Percentiles rank a stretch among this genome's conserved stretches.
phyloP scores from a whole-genome alignment of 2,888 invertebrate genomes.

The Caenorhabditis auriculariae region DNA sequence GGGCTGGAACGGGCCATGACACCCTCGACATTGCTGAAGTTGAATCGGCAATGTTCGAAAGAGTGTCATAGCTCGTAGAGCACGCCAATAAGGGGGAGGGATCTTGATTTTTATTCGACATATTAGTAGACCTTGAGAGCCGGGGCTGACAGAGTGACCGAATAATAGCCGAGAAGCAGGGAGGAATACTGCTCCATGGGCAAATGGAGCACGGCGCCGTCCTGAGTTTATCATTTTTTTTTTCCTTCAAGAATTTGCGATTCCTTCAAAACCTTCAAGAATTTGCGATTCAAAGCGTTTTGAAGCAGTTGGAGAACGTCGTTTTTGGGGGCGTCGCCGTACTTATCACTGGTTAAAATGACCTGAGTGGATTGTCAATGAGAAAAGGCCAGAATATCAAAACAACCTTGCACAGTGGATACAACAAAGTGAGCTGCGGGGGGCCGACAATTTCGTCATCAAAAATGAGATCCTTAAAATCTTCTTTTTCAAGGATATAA shows the following conservation, averaged over 20 bases:
- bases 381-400: too few relatives aligned
- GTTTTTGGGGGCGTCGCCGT: slow-evolving; percentile 8
- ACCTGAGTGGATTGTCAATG: too few relatives aligned
- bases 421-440: slow-evolving; percentile 38
- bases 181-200: slow-evolving; percentile 41
- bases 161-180: slow-evolving; percentile 31
- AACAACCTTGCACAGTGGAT: too few relatives aligned
- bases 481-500: slow-evolving; percentile 7
- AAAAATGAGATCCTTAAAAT: slow-evolving; percentile 17
- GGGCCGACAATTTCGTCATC: slow-evolving; percentile 45
- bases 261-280: slow-evolving; percentile 17
- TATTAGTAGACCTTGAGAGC: slow-evolving; percentile 14
- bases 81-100: too few relatives aligned
- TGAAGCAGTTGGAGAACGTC: slow-evolving; percentile 32
- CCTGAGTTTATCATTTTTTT: slow-evolving; percentile 5
- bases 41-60: too few relatives aligned
- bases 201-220: slow-evolving; percentile 36
- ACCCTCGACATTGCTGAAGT: too few relatives aligned
- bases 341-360: slow-evolving; percentile 19
- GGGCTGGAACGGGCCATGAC: too few relatives aligned
- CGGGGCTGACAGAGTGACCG: slow-evolving; percentile 4
- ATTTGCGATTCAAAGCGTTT: slow-evolving; percentile 33
- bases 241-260: background rate
- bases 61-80: too few relatives aligned
- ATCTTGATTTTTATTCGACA: too few relatives aligned